These are phyloP conservation scores for Monopis laevigella DNA, from an alignment of 2,888 invertebrate species.

Conservation along the genomic window DNA sequence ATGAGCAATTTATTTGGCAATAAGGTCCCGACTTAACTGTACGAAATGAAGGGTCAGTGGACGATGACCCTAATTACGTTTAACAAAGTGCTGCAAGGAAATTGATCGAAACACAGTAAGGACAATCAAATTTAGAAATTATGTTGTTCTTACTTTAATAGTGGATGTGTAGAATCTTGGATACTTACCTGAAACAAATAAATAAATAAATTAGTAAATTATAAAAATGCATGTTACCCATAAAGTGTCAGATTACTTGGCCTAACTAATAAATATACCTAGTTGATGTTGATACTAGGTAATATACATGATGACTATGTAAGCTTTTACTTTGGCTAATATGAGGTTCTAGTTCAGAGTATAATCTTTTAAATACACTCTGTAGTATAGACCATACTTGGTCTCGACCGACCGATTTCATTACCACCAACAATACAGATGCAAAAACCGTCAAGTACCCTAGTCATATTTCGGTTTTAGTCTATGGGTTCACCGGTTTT, in stretches of 20 bases:
- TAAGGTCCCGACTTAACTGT: slow-evolving; percentile 50
- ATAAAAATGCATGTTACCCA: too few relatives aligned
- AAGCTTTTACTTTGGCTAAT: too few relatives aligned
- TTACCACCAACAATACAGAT: too few relatives aligned
- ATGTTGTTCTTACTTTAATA: slow-evolving; percentile 4
- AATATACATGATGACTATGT: too few relatives aligned
- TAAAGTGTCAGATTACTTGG: neutral
- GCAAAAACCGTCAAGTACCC: too few relatives aligned
- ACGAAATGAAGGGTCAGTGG: slow-evolving; percentile 54
- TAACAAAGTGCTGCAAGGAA: slow-evolving; percentile 12
- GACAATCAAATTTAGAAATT: neutral
- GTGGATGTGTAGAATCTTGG: neutral
- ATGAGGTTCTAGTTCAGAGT: too few relatives aligned
- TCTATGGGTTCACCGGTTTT: too few relatives aligned
- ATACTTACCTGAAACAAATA: slow-evolving; percentile 52
- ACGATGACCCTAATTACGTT: slow-evolving; percentile 56
- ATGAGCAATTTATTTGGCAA: slow-evolving; percentile 51
- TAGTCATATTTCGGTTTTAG: too few relatives aligned
- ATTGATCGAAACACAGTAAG: slow-evolving; percentile 6
- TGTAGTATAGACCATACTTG: too few relatives aligned
- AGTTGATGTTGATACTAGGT: too few relatives aligned
- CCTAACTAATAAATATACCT: neutral
- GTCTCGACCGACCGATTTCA: too few relatives aligned
- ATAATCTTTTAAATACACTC: too few relatives aligned
- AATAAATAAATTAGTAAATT: slow-evolving; percentile 21